phyloP scores from a whole-genome alignment of 2,113 vertebrate genomes.

The Aviceda subcristata region DNA sequence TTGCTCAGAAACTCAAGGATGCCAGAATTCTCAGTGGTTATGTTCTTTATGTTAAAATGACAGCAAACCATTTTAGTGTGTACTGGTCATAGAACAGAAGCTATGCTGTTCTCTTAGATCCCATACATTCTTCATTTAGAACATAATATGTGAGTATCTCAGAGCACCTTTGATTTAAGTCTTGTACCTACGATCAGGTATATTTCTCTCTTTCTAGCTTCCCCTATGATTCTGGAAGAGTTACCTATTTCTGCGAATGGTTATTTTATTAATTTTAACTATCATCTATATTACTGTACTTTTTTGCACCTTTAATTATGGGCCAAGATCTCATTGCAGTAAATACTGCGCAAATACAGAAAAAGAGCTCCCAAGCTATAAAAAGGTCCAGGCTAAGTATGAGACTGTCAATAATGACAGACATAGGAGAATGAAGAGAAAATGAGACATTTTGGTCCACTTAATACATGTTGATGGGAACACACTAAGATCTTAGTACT shows the following conservation, averaged over 20 bases:
- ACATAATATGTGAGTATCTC: neutral
- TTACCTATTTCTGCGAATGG: neutral
- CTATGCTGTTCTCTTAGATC: neutral
- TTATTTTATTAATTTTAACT: neutral
- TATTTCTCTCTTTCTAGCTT: neutral
- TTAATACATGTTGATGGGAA: neutral
- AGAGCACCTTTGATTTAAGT: neutral
- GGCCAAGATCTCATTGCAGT: neutral
- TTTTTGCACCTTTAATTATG: neutral
- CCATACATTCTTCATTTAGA: neutral
- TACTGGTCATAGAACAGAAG: neutral
- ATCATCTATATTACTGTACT: neutral
- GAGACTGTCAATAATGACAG: neutral
- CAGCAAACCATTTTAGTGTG: neutral
- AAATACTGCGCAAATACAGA: neutral
- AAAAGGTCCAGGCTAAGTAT: neutral
- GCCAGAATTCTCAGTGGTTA: constrained; percentile 22
- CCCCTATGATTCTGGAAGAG: neutral
- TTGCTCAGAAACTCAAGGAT: constrained; percentile 28
- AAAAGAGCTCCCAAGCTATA: neutral
- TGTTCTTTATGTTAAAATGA: constrained; percentile 12
- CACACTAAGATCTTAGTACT: neutral
- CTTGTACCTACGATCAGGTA: neutral
- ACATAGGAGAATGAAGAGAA: neutral
- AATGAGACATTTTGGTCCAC: neutral